A percentile compares a stretch with the other conserved stretches of the same genome.
Conservation (phyloP, 2,797 vertebrate species). For the Margarornis squamiger region DNA sequence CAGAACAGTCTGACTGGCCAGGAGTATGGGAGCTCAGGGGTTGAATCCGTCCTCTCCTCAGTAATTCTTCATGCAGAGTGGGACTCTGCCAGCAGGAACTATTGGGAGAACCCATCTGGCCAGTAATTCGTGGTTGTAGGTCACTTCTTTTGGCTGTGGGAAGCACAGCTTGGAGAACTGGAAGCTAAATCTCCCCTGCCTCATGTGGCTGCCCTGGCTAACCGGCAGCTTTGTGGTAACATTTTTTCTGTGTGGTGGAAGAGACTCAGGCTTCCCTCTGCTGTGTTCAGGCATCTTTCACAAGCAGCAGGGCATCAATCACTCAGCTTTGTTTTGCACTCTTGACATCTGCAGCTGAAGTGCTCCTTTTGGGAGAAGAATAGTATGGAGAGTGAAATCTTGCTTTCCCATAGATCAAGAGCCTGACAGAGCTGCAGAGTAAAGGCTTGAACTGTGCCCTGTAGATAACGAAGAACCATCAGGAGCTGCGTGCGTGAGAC, state of each 20-base stretch:
- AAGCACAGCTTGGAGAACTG: background rate
- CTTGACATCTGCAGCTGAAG: constrained; percentile 19
- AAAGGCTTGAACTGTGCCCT: constrained; percentile 30
- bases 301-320: constrained; percentile 8
- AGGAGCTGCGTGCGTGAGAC: background rate
- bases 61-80: background rate
- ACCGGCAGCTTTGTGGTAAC: background rate
- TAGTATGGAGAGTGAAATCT: background rate
- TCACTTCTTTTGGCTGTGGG: background rate
- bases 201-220: background rate
- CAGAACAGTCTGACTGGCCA: background rate
- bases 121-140: background rate
- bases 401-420: constrained; percentile 5
- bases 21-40: background rate
- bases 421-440: constrained; percentile 1
- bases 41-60: background rate
- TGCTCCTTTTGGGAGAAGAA: constrained; percentile 7
- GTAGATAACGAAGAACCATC: background rate
- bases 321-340: background rate
- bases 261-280: background rate
- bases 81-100: background rate
- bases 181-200: background rate
- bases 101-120: background rate
- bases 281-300: background rate
- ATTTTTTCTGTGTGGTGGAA: background rate